Evolutionary conservation across 2,888 invertebrate species (phyloP).

Genomic region (Pocota personata): DNA sequence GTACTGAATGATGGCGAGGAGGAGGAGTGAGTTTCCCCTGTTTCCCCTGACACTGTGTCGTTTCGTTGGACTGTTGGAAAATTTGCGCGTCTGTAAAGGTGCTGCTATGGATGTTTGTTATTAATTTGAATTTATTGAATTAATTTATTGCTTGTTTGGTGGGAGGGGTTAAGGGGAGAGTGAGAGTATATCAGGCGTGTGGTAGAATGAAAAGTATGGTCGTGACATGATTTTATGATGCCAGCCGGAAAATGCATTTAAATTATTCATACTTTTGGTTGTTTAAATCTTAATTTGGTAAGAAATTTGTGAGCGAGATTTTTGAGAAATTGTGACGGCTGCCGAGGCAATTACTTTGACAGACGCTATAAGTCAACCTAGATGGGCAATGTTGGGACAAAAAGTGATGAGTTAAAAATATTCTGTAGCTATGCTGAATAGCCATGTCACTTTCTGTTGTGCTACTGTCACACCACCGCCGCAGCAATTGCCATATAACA

Average conservation of each 20-base stretch:
- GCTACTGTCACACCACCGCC: too few species aligned
- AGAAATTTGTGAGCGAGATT: neutral
- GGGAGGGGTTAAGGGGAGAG: neutral
- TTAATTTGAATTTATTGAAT: conserved; percentile 72
- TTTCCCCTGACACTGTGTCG: conserved; percentile 8
- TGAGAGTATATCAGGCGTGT: neutral
- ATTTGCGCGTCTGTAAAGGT: conserved; percentile 56
- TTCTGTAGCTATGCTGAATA: too few species aligned
- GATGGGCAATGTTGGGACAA: too few species aligned
- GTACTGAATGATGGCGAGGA: neutral
- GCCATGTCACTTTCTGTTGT: too few species aligned
- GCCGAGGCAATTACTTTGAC: neutral
- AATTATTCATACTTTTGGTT: conserved; percentile 26
- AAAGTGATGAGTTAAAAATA: too few species aligned
- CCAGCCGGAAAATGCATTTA: conserved; percentile 30
- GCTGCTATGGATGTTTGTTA: conserved; percentile 47
- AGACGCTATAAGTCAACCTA: neutral
- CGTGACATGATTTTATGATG: conserved; percentile 29
- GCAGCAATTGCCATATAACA: too few species aligned
- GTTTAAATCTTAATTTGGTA: conserved; percentile 41
- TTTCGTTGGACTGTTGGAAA: conserved; percentile 22
- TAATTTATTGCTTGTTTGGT: conserved; percentile 47
- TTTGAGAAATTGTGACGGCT: neutral
- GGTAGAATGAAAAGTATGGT: neutral
- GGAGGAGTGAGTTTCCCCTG: neutral